phyloP scores from a whole-genome alignment of 2,797 vertebrate species.

The Mareca strepera region DNA sequence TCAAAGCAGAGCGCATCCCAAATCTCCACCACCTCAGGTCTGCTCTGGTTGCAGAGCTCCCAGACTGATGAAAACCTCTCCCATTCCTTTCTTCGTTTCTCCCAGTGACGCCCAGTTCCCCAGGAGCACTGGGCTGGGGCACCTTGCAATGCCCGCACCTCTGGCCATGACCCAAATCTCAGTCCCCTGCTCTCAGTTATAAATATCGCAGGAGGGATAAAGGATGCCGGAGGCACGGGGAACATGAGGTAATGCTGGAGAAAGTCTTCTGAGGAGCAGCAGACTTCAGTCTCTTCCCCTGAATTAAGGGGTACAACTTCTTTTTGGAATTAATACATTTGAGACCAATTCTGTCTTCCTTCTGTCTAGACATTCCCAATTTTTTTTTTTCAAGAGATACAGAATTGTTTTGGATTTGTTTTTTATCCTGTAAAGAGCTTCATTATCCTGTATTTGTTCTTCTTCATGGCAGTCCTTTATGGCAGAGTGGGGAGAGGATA shows the following conservation, averaged over 20 bases:
- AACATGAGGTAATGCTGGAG: background rate
- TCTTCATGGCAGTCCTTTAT: conserved; percentile 6
- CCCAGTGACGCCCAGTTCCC: background rate
- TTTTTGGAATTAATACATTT: conserved; percentile 24
- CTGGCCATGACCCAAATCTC: conserved; percentile 24
- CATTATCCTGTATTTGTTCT: conserved; percentile 13
- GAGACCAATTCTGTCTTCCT: conserved; percentile 33
- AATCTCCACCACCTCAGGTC: accelerated
- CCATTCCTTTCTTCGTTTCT: background rate
- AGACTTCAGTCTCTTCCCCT: background rate
- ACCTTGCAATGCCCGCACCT: background rate
- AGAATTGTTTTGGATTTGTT: conserved; percentile 28
- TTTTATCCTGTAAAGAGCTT: conserved; percentile 22
- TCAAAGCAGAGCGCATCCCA: background rate
- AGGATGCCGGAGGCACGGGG: background rate
- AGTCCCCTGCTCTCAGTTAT: background rate
- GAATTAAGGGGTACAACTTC: background rate
- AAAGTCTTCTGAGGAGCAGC: background rate
- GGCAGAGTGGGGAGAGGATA: background rate
- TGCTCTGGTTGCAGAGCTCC: background rate
- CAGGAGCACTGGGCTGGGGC: accelerated
- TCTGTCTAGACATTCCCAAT: conserved; percentile 34
- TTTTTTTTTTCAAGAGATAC: conserved; percentile 23
- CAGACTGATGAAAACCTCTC: background rate
- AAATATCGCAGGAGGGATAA: background rate